Evolutionary conservation across 2,888 invertebrate species (phyloP).

Genomic region (Yponomeuta malinellus): DNA sequence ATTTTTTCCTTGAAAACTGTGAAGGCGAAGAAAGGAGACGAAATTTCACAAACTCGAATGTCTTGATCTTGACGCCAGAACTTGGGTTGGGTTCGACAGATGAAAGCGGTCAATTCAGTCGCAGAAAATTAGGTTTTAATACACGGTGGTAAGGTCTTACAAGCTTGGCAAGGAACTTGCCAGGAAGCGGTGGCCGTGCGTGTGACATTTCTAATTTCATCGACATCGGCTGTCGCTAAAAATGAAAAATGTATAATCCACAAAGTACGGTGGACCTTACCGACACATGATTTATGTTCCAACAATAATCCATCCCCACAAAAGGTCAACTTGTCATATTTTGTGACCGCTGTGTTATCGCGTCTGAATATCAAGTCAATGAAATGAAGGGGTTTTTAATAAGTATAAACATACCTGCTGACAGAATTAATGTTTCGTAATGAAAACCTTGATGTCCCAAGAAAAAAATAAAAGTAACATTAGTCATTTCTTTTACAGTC

Average conservation of each 20-base stretch:
- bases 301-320: slow-evolving; percentile 6
- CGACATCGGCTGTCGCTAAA: slow-evolving; percentile 4
- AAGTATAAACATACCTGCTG: not conserved
- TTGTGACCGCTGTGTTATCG: slow-evolving; percentile 1
- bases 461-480: not conserved
- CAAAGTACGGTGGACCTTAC: not conserved
- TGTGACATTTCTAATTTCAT: slow-evolving; percentile 10
- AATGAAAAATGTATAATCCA: slow-evolving; percentile 2
- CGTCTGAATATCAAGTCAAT: not conserved
- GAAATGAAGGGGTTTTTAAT: not conserved
- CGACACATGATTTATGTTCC: slow-evolving; percentile 10
- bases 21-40: not conserved
- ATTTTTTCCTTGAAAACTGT: slow-evolving; percentile 8
- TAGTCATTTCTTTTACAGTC: not conserved
- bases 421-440: not conserved
- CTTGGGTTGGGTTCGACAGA: not conserved
- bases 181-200: not conserved
- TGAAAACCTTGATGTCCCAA: not conserved
- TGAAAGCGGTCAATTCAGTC: not conserved
- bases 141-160: not conserved
- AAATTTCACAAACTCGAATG: slow-evolving; percentile 1
- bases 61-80: slow-evolving; percentile 5
- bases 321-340: slow-evolving; percentile 10
- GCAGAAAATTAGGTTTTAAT: not conserved
- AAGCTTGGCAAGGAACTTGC: not conserved